Conservation (phyloP, 2,113 vertebrate species). For the Glaucidium brasilianum region DNA sequence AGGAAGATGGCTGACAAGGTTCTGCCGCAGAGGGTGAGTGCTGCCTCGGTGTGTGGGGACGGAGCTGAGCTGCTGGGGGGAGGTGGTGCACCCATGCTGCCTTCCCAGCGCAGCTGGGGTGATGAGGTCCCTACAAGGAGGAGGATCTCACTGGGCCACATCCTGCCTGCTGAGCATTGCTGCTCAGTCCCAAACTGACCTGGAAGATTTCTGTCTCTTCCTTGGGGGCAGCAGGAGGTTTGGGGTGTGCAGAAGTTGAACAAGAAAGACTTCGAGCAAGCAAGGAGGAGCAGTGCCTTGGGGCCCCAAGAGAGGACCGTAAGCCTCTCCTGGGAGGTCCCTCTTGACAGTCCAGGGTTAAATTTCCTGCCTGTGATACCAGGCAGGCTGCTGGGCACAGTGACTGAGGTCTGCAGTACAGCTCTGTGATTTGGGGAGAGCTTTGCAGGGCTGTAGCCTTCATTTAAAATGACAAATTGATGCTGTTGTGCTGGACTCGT, state of each 20-base stretch:
- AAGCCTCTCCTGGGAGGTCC: background rate
- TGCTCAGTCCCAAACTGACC: background rate
- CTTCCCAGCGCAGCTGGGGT: background rate
- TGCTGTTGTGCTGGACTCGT: rapidly evolving
- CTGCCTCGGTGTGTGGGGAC: rapidly evolving
- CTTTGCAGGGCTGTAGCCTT: background rate
- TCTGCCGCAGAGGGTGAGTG: constrained; percentile 93
- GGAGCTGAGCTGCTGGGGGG: background rate
- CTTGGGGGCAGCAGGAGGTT: background rate
- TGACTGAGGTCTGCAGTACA: background rate
- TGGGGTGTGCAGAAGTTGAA: background rate
- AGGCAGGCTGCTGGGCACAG: background rate
- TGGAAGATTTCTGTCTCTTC: background rate
- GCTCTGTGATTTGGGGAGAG: background rate
- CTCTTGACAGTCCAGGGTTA: too few relatives aligned
- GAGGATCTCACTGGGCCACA: background rate
- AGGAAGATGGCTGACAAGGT: constrained; percentile 99
- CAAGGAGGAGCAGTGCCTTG: background rate
- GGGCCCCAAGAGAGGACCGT: background rate
- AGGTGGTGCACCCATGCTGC: background rate
- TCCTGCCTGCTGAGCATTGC: background rate
- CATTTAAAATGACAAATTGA: background rate
- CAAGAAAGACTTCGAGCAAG: background rate
- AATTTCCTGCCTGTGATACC: background rate
- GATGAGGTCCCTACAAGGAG: background rate